phyloP scores from a whole-genome alignment of 2,797 vertebrate genomes.

The Eleutherodactylus coqui region DNA sequence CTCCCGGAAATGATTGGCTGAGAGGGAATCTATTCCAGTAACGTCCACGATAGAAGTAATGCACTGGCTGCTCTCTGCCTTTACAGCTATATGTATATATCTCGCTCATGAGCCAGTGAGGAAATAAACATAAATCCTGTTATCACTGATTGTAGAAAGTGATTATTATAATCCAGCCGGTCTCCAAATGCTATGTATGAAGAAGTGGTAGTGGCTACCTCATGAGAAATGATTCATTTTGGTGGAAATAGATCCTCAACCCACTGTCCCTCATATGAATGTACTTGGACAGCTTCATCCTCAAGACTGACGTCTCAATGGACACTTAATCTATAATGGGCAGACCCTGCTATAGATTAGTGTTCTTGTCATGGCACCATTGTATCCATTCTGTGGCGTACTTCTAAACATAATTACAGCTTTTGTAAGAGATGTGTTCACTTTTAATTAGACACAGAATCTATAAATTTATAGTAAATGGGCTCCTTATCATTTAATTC shows the following conservation, averaged over 20 bases:
- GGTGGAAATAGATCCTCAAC: constrained; percentile 28
- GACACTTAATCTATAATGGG: constrained; percentile 60
- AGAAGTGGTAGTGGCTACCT: not conserved
- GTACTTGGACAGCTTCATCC: constrained; percentile 38
- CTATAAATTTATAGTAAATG: constrained; percentile 44
- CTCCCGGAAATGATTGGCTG: not conserved
- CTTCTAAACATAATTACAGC: constrained; percentile 8
- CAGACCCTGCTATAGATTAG: constrained; percentile 57
- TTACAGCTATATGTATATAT: not conserved
- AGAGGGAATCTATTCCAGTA: not conserved
- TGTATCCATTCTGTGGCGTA: constrained; percentile 38
- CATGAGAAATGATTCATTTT: constrained; percentile 42
- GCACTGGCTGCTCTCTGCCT: not conserved
- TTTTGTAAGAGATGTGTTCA: constrained; percentile 16
- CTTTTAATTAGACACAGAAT: constrained; percentile 38
- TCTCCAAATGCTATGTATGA: not conserved
- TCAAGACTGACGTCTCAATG: constrained; percentile 35
- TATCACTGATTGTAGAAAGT: not conserved
- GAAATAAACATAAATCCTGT: not conserved
- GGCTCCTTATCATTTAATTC: constrained; percentile 21
- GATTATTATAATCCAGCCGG: not conserved
- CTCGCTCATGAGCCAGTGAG: not conserved
- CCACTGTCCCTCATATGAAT: constrained; percentile 38
- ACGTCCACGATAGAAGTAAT: too few species aligned
- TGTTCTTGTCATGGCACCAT: constrained; percentile 43